Conservation (phyloP, 2,888 invertebrate genomes). For the Himalopsyche tibetana region DNA sequence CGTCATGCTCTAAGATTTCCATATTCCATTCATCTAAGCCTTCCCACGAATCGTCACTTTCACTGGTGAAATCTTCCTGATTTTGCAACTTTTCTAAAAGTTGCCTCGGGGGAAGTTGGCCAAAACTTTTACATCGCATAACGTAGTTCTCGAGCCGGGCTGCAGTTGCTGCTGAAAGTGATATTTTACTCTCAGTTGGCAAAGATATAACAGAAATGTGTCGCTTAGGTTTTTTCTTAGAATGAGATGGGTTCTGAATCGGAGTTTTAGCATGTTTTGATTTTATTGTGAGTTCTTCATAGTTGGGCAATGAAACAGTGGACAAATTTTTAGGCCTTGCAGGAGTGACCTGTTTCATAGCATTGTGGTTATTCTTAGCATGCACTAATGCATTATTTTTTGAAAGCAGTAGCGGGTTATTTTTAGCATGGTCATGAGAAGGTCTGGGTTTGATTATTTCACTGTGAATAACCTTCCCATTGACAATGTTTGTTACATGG, state of each 20-base stretch:
- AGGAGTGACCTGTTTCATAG: conserved; percentile 28
- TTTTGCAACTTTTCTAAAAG: conserved; percentile 70
- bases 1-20: conserved; percentile 72
- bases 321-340: conserved; percentile 73
- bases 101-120: conserved; percentile 72
- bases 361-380: background rate
- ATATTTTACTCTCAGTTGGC: conserved; percentile 69
- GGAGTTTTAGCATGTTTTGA: conserved; percentile 12
- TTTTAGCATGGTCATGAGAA: conserved; percentile 58
- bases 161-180: conserved; percentile 68
- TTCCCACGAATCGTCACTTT: conserved; percentile 74
- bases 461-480: conserved; percentile 63
- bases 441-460: conserved; percentile 53
- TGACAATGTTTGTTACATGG: conserved; percentile 67
- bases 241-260: conserved; percentile 54
- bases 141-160: conserved; percentile 73
- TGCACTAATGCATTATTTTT: background rate
- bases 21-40: conserved; percentile 75
- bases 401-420: background rate
- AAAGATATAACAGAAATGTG: conserved; percentile 68
- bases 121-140: conserved; percentile 73
- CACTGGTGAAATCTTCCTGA: conserved; percentile 69
- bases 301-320: conserved; percentile 76
- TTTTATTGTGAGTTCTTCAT: conserved; percentile 71
- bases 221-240: conserved; percentile 65